Evolutionary conservation across 2,797 vertebrate genomes (phyloP).

Genomic region (Allenopithecus nigroviridis): DNA sequence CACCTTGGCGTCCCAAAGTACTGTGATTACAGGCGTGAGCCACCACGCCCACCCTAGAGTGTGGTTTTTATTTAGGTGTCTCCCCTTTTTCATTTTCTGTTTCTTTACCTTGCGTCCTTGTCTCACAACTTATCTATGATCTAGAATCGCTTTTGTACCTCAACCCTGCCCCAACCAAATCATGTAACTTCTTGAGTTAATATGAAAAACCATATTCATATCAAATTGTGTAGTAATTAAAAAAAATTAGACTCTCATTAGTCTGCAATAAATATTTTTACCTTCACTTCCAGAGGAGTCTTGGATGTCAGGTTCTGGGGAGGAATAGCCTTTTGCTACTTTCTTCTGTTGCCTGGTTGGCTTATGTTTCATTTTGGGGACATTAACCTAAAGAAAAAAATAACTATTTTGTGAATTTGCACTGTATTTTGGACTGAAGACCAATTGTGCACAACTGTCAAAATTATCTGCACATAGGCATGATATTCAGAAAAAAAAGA

Average conservation of each 20-base stretch:
- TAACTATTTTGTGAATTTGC: neutral
- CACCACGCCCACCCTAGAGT: accelerated
- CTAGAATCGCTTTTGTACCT: neutral
- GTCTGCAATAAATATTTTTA: constrained; percentile 76
- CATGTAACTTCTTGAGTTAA: neutral
- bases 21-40: neutral
- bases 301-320: constrained; percentile 94
- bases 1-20: neutral
- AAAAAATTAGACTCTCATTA: neutral
- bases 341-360: constrained; percentile 90
- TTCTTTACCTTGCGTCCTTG: neutral
- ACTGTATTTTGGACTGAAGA: constrained; percentile 28
- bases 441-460: neutral
- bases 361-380: constrained; percentile 95
- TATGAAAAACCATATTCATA: constrained; percentile 17
- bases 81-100: neutral
- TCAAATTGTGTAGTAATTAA: neutral
- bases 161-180: neutral
- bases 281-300: constrained; percentile 98
- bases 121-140: neutral
- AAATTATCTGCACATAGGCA: neutral
- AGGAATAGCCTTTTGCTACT: constrained; percentile 94
- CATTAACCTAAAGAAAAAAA: constrained; percentile 89
- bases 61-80: neutral
- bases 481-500: neutral